Percentiles rank a stretch among this genome's conserved stretches.
These are phyloP conservation scores for Petroica traversi DNA, from an alignment of 2,113 vertebrate species.

Conservation along the genomic window DNA sequence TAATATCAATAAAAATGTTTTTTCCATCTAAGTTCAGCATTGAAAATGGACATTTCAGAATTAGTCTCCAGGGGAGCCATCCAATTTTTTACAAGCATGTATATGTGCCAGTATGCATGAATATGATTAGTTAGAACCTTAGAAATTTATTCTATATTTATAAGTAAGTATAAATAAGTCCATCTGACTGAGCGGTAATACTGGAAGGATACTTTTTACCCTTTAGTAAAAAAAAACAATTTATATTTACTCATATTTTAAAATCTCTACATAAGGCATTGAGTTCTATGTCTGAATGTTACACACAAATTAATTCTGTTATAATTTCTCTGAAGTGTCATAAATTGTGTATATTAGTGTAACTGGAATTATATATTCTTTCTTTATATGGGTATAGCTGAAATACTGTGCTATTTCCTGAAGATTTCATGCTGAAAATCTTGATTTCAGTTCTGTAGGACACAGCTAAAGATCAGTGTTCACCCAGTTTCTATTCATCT, in stretches of 20 bases:
- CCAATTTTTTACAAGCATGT: not conserved
- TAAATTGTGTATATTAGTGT: not conserved
- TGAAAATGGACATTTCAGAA: not conserved
- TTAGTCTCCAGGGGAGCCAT: not conserved
- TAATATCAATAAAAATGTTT: not conserved
- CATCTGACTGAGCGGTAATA: not conserved
- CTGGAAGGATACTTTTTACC: not conserved
- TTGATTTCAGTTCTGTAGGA: not conserved
- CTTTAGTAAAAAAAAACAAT: not conserved
- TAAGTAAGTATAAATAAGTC: not conserved
- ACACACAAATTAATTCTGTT: not conserved
- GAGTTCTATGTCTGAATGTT: not conserved
- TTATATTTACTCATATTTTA: not conserved
- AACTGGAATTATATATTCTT: not conserved
- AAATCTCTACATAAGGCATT: not conserved
- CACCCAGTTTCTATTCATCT: not conserved
- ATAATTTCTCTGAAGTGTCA: not conserved
- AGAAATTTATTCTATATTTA: not conserved
- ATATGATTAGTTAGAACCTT: not conserved
- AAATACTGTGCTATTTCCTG: not conserved
- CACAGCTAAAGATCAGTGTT: not conserved
- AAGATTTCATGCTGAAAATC: not conserved
- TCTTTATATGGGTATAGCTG: not conserved
- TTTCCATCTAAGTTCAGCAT: not conserved
- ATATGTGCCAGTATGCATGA: not conserved